phyloP scores from a whole-genome alignment of 2,797 vertebrate genomes.

The Taenioides sp. region DNA sequence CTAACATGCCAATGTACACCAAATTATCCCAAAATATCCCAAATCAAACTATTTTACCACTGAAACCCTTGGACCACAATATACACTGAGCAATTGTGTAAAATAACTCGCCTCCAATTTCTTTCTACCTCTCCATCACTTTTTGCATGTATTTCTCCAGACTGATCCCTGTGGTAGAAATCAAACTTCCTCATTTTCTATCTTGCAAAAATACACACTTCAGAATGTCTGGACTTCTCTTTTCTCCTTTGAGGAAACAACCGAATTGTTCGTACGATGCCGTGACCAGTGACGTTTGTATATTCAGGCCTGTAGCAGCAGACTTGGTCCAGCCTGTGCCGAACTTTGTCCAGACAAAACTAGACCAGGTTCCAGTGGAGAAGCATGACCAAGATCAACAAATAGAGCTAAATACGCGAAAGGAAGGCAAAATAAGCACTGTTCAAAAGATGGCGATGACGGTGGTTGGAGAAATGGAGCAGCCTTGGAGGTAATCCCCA shows the following conservation, averaged over 20 bases:
- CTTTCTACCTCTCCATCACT: constrained; percentile 28
- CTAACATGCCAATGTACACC: constrained; percentile 54
- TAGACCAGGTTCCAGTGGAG: constrained; percentile 39
- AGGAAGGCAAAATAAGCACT: constrained; percentile 69
- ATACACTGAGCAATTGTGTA: constrained; percentile 43
- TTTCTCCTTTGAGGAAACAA: constrained; percentile 33
- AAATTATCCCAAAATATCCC: constrained; percentile 53
- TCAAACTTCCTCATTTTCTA: constrained; percentile 56
- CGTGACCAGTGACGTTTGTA: constrained; percentile 56
- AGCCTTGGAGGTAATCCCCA: constrained; percentile 62
- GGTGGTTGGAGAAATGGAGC: constrained; percentile 30
- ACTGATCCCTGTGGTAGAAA: constrained; percentile 60
- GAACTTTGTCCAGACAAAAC: constrained; percentile 51
- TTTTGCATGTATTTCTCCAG: constrained; percentile 60
- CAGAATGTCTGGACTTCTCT: constrained; percentile 46
- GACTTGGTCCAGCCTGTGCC: constrained; percentile 49
- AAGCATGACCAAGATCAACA: constrained; percentile 66
- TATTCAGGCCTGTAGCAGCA: constrained; percentile 47
- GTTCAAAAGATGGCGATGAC: constrained; percentile 21
- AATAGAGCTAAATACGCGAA: constrained; percentile 52
- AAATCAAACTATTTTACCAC: constrained; percentile 47
- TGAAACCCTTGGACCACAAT: constrained; percentile 43
- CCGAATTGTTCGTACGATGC: constrained; percentile 28
- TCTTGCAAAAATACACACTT: constrained; percentile 67
- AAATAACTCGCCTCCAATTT: constrained; percentile 49